Evolutionary conservation across 2,888 invertebrate species (phyloP), one percentile per base, ranked within the genome.

Genomic region (Drosophila conformis): DNA sequence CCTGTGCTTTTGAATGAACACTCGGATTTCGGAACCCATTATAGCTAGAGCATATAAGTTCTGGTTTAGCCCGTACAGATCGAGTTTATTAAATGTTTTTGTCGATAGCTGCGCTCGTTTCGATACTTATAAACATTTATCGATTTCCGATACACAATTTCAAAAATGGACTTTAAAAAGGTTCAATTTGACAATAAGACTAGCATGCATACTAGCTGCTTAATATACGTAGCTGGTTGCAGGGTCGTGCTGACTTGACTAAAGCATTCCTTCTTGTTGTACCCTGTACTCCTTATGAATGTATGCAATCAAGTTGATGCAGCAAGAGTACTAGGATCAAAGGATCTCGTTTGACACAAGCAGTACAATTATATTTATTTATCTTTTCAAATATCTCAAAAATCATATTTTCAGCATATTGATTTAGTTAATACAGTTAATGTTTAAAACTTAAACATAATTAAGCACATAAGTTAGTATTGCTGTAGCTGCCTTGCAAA

Each of bases 21-120:
- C 4, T 1, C n/a, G 2, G 18, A n/a, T 38, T 4, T n/a, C 38
- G n/a, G 0, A 8, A 4, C 0, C n/a, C 11, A 11, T 11, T 1
- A 42, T 13, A 42, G 13, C 13, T 6, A 2, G 13, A 13, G 21
- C 7, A 40, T 11, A 2, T 6, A 42, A 11, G 21, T 6, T n/a
- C 8, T 38, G 2, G 18, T 1, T 7, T 7, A 7, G 7, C 18
- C 1, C 38, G 6, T 1, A n/a, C 11, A 11, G 1, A 40, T 13
- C 4, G 1, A 2, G 1, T 21, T 1, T 21, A 10, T n/a, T 40
- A 1, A 4, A 42, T 21, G 2, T 5, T 11, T 5, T 11, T 21
- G 21, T 2, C 4, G 25, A 46, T 46, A 25, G 8, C 4, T 2
- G 8, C 1, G 46, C 46, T 8, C 15, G 15, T 15, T 46, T 46